phyloP scores from a whole-genome alignment of 2,797 vertebrate species.

The Mycteria americana region DNA sequence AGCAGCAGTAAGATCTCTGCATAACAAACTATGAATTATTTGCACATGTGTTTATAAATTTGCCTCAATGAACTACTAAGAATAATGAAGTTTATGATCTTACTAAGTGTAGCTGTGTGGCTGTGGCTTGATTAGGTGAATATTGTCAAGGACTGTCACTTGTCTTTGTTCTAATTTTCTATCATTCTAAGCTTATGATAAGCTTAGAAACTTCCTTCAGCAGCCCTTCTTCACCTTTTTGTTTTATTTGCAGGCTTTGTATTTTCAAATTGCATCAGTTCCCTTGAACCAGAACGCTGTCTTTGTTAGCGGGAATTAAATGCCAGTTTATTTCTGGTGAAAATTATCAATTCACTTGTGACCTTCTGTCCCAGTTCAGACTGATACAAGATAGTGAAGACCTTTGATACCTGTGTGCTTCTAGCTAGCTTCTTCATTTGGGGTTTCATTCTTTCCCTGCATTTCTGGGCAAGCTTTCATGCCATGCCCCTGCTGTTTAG shows the following conservation, averaged over 20 bases:
- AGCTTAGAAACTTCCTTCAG: neutral
- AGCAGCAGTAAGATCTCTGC: neutral
- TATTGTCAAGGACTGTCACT: neutral
- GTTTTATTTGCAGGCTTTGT: neutral
- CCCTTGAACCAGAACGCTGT: neutral
- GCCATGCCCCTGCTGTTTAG: conserved; percentile 7
- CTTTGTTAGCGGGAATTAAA: neutral
- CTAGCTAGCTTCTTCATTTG: neutral
- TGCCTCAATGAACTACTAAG: neutral
- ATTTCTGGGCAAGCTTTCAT: conserved; percentile 14
- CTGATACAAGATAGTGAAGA: neutral
- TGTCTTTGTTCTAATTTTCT: neutral
- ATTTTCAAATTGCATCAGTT: neutral
- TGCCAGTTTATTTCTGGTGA: neutral
- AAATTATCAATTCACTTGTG: neutral
- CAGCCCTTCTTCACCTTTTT: neutral
- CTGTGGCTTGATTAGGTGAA: neutral
- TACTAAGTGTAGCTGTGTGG: neutral
- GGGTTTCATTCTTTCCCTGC: neutral
- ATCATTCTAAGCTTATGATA: neutral
- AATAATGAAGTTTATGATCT: neutral
- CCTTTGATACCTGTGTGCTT: neutral
- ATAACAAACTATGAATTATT: neutral
- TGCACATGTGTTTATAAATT: neutral
- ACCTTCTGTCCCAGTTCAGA: neutral